These are phyloP conservation scores for Fopius arisanus DNA, from an alignment of 1,140 invertebrate genomes.

Conservation along the genomic window DNA sequence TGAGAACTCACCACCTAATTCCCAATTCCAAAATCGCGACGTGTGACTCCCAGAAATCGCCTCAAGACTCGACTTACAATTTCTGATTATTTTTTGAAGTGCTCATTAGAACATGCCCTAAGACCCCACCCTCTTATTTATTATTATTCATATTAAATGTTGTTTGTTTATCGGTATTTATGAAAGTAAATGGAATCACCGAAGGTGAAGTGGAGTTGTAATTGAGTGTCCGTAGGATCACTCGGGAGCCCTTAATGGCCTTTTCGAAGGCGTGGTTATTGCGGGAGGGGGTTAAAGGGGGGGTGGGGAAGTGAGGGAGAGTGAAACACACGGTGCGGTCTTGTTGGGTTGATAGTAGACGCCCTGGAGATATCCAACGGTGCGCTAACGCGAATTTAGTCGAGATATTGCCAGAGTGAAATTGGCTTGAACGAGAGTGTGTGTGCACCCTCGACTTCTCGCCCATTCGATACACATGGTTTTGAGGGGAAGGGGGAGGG, in stretches of 20 bases:
- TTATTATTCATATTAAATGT: background rate
- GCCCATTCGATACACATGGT: slow-evolving; percentile 26
- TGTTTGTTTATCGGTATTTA: slow-evolving; percentile 30
- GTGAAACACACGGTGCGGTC: slow-evolving; percentile 18
- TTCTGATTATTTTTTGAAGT: too few species aligned
- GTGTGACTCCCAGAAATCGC: too few species aligned
- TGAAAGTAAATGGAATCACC: slow-evolving; percentile 26
- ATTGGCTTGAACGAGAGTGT: slow-evolving; percentile 27
- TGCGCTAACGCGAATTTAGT: slow-evolving; percentile 29
- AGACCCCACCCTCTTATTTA: background rate
- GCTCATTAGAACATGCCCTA: too few species aligned
- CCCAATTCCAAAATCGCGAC: too few species aligned
- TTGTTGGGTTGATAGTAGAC: slow-evolving; percentile 10
- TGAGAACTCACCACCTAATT: too few species aligned
- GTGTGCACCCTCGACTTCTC: slow-evolving; percentile 18
- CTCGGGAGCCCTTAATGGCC: slow-evolving; percentile 23
- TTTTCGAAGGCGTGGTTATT: slow-evolving; percentile 30
- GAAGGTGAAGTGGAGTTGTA: slow-evolving; percentile 5
- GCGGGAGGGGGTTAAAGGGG: background rate
- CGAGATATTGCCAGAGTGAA: slow-evolving; percentile 30
- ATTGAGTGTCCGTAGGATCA: slow-evolving; percentile 28
- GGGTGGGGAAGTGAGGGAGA: background rate
- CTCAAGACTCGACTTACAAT: too few species aligned
- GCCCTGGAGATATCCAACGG: slow-evolving; percentile 26
- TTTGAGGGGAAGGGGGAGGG: background rate